These are phyloP conservation scores for Nesoenas mayeri DNA, from an alignment of 2,113 vertebrate genomes.

Conservation along the genomic window DNA sequence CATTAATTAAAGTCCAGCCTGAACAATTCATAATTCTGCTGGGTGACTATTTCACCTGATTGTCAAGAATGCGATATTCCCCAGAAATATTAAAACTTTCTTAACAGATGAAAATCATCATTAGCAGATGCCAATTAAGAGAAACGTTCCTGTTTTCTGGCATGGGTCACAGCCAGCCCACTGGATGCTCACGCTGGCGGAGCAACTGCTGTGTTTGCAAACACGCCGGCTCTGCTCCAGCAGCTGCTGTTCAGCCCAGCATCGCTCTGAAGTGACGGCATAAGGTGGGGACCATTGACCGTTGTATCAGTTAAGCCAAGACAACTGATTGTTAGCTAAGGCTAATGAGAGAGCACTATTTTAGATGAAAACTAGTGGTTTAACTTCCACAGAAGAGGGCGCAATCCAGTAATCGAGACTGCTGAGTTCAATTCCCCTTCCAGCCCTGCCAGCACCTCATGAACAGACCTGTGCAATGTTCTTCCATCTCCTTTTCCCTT, in stretches of 20 bases:
- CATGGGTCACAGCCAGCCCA: background rate
- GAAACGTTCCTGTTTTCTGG: background rate
- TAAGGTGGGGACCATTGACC: background rate
- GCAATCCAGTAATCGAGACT: accelerated
- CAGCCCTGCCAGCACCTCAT: background rate
- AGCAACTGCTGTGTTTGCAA: background rate
- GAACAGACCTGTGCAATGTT: background rate
- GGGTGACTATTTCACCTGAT: background rate
- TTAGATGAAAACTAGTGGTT: background rate
- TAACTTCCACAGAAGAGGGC: background rate
- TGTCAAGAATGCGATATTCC: background rate
- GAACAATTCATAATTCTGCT: background rate
- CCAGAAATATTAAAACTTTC: background rate
- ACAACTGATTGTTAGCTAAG: background rate
- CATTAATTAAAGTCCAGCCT: background rate
- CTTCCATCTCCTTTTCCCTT: background rate
- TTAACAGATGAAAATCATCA: background rate
- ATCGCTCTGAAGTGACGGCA: background rate
- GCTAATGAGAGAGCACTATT: background rate
- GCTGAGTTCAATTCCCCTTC: background rate
- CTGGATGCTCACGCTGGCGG: background rate
- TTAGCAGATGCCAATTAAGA: background rate
- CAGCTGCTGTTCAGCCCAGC: background rate
- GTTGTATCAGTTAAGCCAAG: background rate
- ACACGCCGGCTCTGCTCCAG: background rate